Evolutionary conservation across 2,797 vertebrate genomes (phyloP), one percentile per base, ranked within the genome.

Genomic region (Tachyglossus aculeatus): DNA sequence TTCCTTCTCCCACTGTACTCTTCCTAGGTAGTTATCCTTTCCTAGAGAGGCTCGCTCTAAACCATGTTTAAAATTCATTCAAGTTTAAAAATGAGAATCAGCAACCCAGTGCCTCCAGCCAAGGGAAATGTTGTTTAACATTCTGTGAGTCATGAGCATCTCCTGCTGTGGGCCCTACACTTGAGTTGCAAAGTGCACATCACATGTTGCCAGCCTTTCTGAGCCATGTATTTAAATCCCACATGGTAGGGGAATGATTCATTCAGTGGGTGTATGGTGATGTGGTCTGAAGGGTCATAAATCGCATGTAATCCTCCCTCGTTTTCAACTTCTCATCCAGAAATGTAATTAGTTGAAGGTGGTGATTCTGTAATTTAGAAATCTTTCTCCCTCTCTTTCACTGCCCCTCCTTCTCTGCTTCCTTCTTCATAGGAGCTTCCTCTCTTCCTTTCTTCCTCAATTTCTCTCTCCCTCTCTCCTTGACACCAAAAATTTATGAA

Each of bases 291-390:
- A 62, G 7, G 29, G 11, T 1, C 45, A 11, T 61, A 58, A 65
- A 55, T 74, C 45, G 48, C 9, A 48, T 48, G 45, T 48, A n/a
- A n/a, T n/a, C 25, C 58, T 78, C 50, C 47, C 38, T 77, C 58
- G 12, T 60, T 54, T 18, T 37, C 13, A 50, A 31, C 27, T 68
- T 57, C 36, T 43, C 58, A 60, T 61, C 51, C 43, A 37, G 36
- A 16, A 84, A 61, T 14, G 69, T 34, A 74, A 9, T 27, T 18
- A 27, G 10, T 31, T 48, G 31, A 29, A 48, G 27, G 16, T 29
- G 45, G 12, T 29, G 19, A 48, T 48, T 48, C 45, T 29, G 31
- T 18, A 48, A 48, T 48, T 47, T 48, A 48, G n/a, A 19, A 15
- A 29, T 29, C 9, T 2, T 9, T 45, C 12, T 10, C 16, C 22